These are phyloP conservation scores for Philopotamus ludificatus DNA, from an alignment of 1,140 invertebrate genomes.

Conservation along the genomic window DNA sequence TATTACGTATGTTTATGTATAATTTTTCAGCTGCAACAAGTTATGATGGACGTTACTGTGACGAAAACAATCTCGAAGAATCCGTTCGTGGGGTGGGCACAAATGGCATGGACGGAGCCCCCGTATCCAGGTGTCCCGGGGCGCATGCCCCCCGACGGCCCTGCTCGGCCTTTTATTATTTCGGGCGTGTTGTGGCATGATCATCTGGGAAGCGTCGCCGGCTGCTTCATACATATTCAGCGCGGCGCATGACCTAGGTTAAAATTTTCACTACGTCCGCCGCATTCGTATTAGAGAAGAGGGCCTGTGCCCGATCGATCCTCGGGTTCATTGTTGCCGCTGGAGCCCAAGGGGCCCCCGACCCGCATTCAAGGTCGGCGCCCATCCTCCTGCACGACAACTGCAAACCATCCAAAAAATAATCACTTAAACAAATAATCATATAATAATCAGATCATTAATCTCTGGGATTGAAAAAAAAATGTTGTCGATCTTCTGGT, in stretches of 20 bases:
- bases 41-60: no score
- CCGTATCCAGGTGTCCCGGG: not conserved
- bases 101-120: no score
- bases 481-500: not conserved
- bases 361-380: not conserved
- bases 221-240: slow-evolving; percentile 42
- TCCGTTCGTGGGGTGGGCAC: no score
- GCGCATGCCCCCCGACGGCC: not conserved
- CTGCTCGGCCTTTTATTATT: slow-evolving; percentile 32
- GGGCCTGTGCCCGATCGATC: slow-evolving; percentile 25
- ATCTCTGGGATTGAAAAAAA: not conserved
- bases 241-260: slow-evolving; percentile 41
- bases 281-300: slow-evolving; percentile 38
- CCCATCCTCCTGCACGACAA: not conserved
- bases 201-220: slow-evolving; percentile 35
- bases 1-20: no score
- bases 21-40: no score
- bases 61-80: no score
- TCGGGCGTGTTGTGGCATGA: slow-evolving; percentile 34
- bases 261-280: slow-evolving; percentile 41
- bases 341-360: not conserved
- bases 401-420: no score
- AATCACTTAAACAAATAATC: no score
- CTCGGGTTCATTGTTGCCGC: slow-evolving; percentile 21
- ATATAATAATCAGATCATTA: not conserved